These are phyloP conservation scores for Lutraria rhynchaena DNA, from an alignment of 1,140 invertebrate genomes.

Conservation along the genomic window DNA sequence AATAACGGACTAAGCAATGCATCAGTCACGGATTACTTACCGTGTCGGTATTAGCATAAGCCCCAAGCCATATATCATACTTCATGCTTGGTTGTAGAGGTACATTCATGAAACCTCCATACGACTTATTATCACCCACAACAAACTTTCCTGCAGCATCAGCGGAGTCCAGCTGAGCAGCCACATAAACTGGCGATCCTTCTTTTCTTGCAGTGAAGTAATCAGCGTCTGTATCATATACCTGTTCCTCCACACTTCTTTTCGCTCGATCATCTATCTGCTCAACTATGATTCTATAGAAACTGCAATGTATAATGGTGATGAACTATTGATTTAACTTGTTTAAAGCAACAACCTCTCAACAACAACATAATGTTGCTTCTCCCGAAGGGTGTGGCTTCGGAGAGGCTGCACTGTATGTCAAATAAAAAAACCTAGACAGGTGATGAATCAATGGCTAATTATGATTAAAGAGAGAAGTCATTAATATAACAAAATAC, in stretches of 20 bases:
- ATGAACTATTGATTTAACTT: too few relatives aligned
- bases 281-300: slow-evolving; percentile 71
- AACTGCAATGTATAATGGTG: too few relatives aligned
- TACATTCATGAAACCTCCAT: slow-evolving; percentile 91
- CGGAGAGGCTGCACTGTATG: too few relatives aligned
- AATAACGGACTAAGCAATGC: too few relatives aligned
- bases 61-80: slow-evolving; percentile 88
- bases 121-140: slow-evolving; percentile 89
- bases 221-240: slow-evolving; percentile 59
- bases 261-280: slow-evolving; percentile 34
- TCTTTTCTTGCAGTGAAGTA: slow-evolving; percentile 84
- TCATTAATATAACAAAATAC: too few relatives aligned
- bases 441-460: too few relatives aligned
- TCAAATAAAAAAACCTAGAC: too few relatives aligned
- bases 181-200: slow-evolving; percentile 89
- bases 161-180: slow-evolving; percentile 87
- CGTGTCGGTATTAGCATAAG: slow-evolving; percentile 70
- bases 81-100: slow-evolving; percentile 86
- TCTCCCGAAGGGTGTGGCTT: too few relatives aligned
- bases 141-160: slow-evolving; percentile 89
- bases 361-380: too few relatives aligned
- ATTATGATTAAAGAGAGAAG: too few relatives aligned
- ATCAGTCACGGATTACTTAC: slow-evolving; percentile 55
- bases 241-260: slow-evolving; percentile 41
- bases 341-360: too few relatives aligned